These are phyloP conservation scores for Anhinga anhinga DNA, from an alignment of 2,113 vertebrate genomes.

Conservation along the genomic window DNA sequence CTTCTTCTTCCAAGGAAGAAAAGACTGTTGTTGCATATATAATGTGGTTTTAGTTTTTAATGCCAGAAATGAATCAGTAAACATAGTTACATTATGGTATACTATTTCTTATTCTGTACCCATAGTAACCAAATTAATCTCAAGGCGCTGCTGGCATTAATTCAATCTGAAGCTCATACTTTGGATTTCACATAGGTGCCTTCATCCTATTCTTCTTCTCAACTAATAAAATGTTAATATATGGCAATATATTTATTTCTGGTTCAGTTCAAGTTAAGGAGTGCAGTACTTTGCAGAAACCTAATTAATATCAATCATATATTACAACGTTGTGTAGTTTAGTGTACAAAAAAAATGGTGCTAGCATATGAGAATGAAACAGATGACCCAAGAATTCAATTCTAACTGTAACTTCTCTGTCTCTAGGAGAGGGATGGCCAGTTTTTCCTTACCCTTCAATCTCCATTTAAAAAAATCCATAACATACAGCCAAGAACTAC, in stretches of 20 bases:
- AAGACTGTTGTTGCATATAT: conserved; percentile 67
- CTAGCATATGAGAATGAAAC: conserved; percentile 13
- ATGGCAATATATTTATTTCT: conserved; percentile 77
- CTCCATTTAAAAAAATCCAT: not conserved
- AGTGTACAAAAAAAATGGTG: conserved; percentile 3
- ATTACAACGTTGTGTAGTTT: conserved; percentile 58
- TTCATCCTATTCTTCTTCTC: conserved; percentile 67
- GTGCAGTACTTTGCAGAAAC: conserved; percentile 64
- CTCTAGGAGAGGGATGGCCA: not conserved
- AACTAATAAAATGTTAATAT: conserved; percentile 78
- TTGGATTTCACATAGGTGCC: conserved; percentile 71
- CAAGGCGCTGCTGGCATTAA: conserved; percentile 69
- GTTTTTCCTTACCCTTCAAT: not conserved
- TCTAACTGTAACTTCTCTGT: conserved; percentile 1
- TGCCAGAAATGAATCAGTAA: conserved; percentile 75
- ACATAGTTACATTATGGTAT: conserved; percentile 69
- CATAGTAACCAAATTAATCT: conserved; percentile 79
- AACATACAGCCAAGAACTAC: not conserved
- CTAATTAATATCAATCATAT: conserved; percentile 79
- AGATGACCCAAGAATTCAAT: conserved; percentile 25
- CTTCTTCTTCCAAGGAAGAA: conserved; percentile 58
- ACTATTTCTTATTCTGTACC: conserved; percentile 73
- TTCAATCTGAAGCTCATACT: conserved; percentile 68
- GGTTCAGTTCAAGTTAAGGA: conserved; percentile 74
- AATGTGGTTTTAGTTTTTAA: conserved; percentile 68